phyloP scores from a whole-genome alignment of 2,797 vertebrate species.

The Huso huso region DNA sequence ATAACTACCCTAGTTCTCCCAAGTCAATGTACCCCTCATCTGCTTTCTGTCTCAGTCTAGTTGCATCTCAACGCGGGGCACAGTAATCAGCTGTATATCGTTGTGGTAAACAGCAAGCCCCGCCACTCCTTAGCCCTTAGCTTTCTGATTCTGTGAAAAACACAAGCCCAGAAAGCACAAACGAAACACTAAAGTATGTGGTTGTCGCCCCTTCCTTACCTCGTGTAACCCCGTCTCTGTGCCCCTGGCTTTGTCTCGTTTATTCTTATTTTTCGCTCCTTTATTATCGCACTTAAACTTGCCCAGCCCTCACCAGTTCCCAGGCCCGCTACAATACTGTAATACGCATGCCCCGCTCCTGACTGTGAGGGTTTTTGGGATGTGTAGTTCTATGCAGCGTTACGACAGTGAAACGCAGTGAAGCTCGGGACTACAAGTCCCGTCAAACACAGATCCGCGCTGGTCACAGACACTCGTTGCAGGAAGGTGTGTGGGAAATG shows the following conservation, averaged over 20 bases:
- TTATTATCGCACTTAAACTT: slow-evolving; percentile 31
- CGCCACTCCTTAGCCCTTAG: not conserved
- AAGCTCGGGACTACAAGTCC: too few species aligned
- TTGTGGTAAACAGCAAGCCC: not conserved
- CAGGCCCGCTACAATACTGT: slow-evolving; percentile 40
- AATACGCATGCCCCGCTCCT: slow-evolving; percentile 48
- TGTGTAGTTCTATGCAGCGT: slow-evolving; percentile 34
- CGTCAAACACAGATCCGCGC: too few species aligned
- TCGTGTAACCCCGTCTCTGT: slow-evolving; percentile 38
- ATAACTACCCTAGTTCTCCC: too few species aligned
- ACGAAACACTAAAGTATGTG: not conserved
- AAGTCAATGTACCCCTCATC: too few species aligned
- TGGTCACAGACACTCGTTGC: too few species aligned
- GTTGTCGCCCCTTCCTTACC: slow-evolving; percentile 33
- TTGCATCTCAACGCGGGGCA: not conserved
- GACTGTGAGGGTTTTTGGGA: slow-evolving; percentile 35
- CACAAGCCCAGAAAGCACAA: not conserved
- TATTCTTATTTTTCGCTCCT: slow-evolving; percentile 20
- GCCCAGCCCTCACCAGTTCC: slow-evolving; percentile 34
- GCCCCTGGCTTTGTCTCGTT: slow-evolving; percentile 17
- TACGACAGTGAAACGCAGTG: too few species aligned
- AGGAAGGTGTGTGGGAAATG: too few species aligned
- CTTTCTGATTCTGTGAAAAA: not conserved
- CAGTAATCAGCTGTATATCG: not conserved
- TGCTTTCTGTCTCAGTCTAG: too few species aligned